Conservation (phyloP, 2,888 invertebrate species). For the Pomacea canaliculata region DNA sequence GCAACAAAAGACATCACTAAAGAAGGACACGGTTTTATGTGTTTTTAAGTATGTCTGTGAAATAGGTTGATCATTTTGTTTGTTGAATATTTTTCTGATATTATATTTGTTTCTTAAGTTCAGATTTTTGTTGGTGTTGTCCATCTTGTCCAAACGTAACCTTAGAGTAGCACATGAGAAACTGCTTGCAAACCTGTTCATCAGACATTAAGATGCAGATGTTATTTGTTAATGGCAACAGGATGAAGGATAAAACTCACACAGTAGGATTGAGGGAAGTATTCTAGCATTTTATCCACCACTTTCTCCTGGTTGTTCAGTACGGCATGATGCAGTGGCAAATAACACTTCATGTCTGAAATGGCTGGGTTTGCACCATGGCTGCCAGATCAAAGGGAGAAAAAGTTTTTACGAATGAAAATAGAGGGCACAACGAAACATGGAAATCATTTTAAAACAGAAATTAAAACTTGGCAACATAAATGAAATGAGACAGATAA, state of each 20-base stretch:
- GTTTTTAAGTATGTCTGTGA: no score
- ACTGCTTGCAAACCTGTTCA: no score
- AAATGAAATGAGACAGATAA: no score
- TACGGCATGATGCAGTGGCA: constrained; percentile 61
- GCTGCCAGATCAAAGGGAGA: constrained; percentile 36
- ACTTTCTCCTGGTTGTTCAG: constrained; percentile 49
- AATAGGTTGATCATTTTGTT: no score
- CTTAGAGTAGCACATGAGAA: no score
- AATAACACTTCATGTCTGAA: constrained; percentile 51
- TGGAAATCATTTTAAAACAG: background rate
- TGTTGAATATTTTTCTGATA: no score
- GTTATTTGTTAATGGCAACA: no score
- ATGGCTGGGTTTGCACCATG: constrained; percentile 51
- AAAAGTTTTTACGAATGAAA: background rate
- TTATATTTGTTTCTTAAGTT: no score
- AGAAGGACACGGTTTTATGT: no score
- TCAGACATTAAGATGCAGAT: background rate
- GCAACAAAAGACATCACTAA: no score
- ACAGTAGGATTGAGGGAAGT: constrained; percentile 48
- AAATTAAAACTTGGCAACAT: background rate
- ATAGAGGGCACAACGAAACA: background rate
- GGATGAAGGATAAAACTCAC: constrained; percentile 35
- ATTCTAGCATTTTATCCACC: constrained; percentile 44
- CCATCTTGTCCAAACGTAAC: no score
- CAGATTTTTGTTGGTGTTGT: no score